phyloP scores from a whole-genome alignment of 2,797 vertebrate species.

The Florisuga fusca region DNA sequence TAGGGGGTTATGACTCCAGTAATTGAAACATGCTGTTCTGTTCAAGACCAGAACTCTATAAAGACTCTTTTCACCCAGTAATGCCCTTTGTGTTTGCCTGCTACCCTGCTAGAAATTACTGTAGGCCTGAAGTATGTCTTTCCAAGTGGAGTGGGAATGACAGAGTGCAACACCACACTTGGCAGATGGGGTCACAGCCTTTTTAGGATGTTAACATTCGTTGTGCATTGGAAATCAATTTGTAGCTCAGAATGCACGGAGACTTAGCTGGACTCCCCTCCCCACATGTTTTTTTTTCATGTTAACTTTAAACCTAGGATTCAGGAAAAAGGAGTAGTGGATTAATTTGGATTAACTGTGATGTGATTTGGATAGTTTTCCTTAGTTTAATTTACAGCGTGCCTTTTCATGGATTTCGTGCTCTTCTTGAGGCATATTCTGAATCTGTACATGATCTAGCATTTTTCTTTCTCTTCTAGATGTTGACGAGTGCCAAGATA shows the following conservation, averaged over 20 bases:
- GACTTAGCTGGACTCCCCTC: neutral
- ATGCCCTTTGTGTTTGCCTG: slow-evolving; percentile 72
- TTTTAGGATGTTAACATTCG: slow-evolving; percentile 27
- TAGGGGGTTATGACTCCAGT: slow-evolving; percentile 75
- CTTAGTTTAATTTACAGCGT: neutral
- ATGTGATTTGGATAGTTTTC: neutral
- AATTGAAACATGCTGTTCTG: slow-evolving; percentile 80
- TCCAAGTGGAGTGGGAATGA: slow-evolving; percentile 53
- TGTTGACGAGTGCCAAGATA: slow-evolving; percentile 94
- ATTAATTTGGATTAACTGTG: slow-evolving; percentile 17
- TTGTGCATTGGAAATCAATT: slow-evolving; percentile 53
- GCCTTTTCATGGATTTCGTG: neutral
- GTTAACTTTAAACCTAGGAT: neutral
- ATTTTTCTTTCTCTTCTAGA: slow-evolving; percentile 72
- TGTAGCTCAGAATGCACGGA: neutral
- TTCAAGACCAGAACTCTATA: slow-evolving; percentile 69
- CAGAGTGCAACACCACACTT: slow-evolving; percentile 39
- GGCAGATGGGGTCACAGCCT: slow-evolving; percentile 61
- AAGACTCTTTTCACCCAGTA: slow-evolving; percentile 71
- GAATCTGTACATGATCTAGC: neutral
- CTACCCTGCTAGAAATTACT: slow-evolving; percentile 60
- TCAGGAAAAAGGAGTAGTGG: neutral
- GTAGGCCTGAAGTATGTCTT: slow-evolving; percentile 57
- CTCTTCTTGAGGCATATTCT: neutral
- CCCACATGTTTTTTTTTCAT: neutral